These are phyloP conservation scores for Oryzaephilus surinamensis DNA, from an alignment of 1,140 invertebrate genomes.

Conservation along the genomic window DNA sequence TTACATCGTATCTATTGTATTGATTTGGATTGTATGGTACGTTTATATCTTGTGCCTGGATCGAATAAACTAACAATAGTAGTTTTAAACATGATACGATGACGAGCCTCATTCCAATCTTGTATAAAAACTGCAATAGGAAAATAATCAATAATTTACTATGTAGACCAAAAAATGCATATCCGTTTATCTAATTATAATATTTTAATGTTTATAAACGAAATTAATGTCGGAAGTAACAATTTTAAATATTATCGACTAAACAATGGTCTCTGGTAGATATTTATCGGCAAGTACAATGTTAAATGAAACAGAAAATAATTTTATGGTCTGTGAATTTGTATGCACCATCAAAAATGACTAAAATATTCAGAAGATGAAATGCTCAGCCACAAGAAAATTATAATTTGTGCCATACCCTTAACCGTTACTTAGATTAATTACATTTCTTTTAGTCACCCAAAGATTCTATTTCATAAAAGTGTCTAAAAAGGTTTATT, in stretches of 20 bases:
- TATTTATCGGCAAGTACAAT: too few species aligned
- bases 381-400: neutral
- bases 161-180: neutral
- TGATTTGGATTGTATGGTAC: constrained; percentile 2
- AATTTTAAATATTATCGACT: constrained; percentile 6
- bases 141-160: neutral
- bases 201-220: constrained; percentile 3
- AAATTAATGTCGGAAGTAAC: neutral
- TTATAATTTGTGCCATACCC: too few species aligned
- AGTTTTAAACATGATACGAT: constrained; percentile 3
- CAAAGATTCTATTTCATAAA: neutral
- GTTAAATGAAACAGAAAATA: too few species aligned
- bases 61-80: constrained; percentile 8
- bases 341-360: too few species aligned
- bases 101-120: constrained; percentile 11
- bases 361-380: constrained; percentile 6
- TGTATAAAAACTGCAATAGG: neutral
- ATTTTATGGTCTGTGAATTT: too few species aligned
- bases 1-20: constrained; percentile 8
- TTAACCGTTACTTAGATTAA: too few species aligned
- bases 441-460: neutral
- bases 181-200: constrained; percentile 2
- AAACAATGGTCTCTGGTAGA: too few species aligned
- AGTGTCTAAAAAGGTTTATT: neutral
- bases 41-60: constrained; percentile 15